A percentile compares a stretch with the other conserved stretches of the same genome.
phyloP scores from a whole-genome alignment of 2,797 vertebrate genomes.

The Sphenodon punctatus region DNA sequence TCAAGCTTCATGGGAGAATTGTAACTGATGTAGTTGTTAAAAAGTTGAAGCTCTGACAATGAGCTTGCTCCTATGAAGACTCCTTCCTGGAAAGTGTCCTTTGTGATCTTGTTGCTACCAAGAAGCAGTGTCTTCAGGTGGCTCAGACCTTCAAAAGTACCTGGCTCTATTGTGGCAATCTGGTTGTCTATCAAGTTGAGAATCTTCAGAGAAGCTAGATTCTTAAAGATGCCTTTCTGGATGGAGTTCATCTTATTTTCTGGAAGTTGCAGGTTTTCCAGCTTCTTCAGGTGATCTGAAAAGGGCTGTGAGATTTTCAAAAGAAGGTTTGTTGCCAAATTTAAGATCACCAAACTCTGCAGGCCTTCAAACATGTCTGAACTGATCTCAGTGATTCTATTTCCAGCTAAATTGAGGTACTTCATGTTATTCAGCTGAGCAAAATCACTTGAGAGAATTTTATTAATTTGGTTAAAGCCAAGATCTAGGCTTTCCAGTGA shows the following conservation, averaged over 20 bases:
- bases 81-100: conserved; percentile 51
- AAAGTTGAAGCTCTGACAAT: conserved; percentile 78
- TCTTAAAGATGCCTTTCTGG: conserved; percentile 70
- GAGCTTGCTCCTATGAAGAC: conserved; percentile 73
- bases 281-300: conserved; percentile 74
- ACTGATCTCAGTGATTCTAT: conserved; percentile 76
- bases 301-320: conserved; percentile 69
- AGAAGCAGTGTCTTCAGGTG: conserved; percentile 77
- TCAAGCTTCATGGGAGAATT: conserved; percentile 15
- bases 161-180: conserved; percentile 66
- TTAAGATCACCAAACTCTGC: conserved; percentile 66
- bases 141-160: conserved; percentile 75
- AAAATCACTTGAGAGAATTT: conserved; percentile 37
- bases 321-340: conserved; percentile 81
- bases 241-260: conserved; percentile 81
- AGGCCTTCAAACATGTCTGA: conserved; percentile 73
- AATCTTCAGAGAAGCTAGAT: conserved; percentile 64
- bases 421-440: conserved; percentile 37
- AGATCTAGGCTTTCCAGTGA: conserved; percentile 68
- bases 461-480: conserved; percentile 53
- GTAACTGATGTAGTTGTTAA: conserved; percentile 73
- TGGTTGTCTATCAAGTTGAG: conserved; percentile 81
- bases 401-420: conserved; percentile 77
- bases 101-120: conserved; percentile 74
- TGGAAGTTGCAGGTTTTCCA: conserved; percentile 77